Conservation (phyloP, 2,797 vertebrate species). For the Macrochelys suwanniensis region DNA sequence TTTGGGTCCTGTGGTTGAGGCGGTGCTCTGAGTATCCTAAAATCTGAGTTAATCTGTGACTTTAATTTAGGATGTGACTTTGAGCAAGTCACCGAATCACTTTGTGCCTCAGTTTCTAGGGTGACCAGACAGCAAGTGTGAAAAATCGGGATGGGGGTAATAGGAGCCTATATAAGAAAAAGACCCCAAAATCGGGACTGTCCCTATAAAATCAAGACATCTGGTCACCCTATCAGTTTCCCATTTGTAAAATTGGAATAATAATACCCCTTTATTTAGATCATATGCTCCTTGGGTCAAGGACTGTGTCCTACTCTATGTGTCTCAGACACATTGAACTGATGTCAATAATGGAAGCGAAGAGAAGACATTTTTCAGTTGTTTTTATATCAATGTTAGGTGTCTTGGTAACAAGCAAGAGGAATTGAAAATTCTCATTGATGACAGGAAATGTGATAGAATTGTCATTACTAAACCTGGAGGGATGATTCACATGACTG, state of each 20-base stretch:
- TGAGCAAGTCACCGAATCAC: background rate
- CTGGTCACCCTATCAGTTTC: background rate
- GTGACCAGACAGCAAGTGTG: no score
- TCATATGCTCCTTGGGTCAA: background rate
- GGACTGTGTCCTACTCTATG: background rate
- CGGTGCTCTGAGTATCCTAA: background rate
- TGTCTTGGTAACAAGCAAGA: background rate
- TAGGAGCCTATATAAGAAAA: no score
- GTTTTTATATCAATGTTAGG: background rate
- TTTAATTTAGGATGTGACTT: background rate
- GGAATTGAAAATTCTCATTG: background rate
- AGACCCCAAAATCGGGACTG: no score
- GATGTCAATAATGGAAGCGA: background rate
- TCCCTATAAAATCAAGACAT: no score
- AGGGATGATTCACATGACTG: background rate
- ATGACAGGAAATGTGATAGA: background rate
- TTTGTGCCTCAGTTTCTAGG: accelerated
- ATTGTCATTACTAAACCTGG: background rate
- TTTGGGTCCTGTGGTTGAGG: background rate
- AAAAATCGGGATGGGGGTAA: no score
- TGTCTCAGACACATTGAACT: background rate
- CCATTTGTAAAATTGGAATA: accelerated
- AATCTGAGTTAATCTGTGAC: background rate
- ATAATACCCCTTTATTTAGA: background rate
- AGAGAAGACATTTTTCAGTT: background rate